A percentile compares a stretch with the other conserved stretches of the same genome.
Evolutionary conservation across 2,888 invertebrate species (phyloP).

Genomic region (Pseudococcus jackbeardsleyi): DNA sequence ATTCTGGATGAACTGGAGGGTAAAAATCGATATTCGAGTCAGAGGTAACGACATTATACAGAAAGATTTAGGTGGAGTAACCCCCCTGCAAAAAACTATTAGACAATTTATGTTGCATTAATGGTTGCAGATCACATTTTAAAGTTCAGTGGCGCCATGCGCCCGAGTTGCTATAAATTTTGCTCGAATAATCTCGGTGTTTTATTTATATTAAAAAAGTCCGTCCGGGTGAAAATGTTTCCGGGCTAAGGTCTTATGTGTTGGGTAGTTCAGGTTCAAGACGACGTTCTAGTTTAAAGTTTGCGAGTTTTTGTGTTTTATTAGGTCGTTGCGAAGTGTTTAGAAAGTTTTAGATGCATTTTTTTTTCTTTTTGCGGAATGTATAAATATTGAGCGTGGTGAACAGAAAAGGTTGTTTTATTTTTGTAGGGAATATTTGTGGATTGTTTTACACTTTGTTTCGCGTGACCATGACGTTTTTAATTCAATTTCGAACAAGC

Average conservation of each 20-base stretch:
- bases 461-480: too few relatives aligned
- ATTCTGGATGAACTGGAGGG: not conserved
- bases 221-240: not conserved
- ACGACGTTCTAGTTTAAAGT: not conserved
- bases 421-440: too few relatives aligned
- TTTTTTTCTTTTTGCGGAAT: too few relatives aligned
- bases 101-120: slow-evolving; percentile 22
- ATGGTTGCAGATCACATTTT: not conserved
- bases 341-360: not conserved
- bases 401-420: too few relatives aligned
- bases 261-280: not conserved
- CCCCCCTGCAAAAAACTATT: slow-evolving; percentile 9
- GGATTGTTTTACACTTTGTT: too few relatives aligned
- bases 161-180: not conserved
- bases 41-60: not conserved
- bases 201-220: slow-evolving; percentile 12
- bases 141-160: not conserved
- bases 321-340: not conserved
- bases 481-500: too few relatives aligned
- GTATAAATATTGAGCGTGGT: too few relatives aligned
- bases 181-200: not conserved
- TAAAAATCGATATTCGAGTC: not conserved
- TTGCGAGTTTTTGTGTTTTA: not conserved
- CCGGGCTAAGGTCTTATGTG: not conserved
- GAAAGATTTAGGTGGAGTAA: not conserved